Evolutionary conservation across 2,888 invertebrate species (phyloP), one percentile per base, ranked within the genome.

Genomic region (Hypomecis atomaria): DNA sequence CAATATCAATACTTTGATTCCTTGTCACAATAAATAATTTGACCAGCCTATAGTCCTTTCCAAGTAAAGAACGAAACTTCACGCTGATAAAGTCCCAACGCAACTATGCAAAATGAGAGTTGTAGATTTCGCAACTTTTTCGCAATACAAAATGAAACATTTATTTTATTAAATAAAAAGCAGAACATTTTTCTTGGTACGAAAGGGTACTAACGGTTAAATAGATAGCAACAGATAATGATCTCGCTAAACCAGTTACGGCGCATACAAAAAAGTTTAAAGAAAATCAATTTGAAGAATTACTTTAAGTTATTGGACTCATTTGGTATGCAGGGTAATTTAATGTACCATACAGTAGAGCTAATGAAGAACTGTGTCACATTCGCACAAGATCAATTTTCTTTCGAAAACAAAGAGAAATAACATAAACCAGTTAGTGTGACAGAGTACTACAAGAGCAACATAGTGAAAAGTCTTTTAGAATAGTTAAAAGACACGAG

Each of bases 261-360:
- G 49, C 11, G 44, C 43, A 49, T 10, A 45, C 57, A 64, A 65
- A 65, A 64, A 60, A 60, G 34, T 23, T 47, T 45, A 47, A 59
- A 55, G 37, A 62, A 66, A 62, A 56, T 56, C 62, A 62, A 62
- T 62, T 62, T 66, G 36, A 52, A 50, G 43, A 50, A 61, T 42
- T 9, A 45, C 42, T 64, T 49, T 49, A 53, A 58, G 43, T 59
- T 63, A 63, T 50, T 61, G 58, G 65, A 47, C 40, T 50, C 63
- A 48, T 65, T 49, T 44, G 63, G 59, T 64, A 59, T 56, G 59
- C 55, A 55, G 48, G 13, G 53, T 54, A 42, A 57, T 68, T 58
- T 59, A 54, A 66, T 55, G 42, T 52, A 47, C 45, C 50, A 48
- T 40, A 11, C 42, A 13, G 13, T 2, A 5, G 10, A 60, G 55